Evolutionary conservation across 2,113 vertebrate genomes (phyloP).

Genomic region (Casuarius casuarius): DNA sequence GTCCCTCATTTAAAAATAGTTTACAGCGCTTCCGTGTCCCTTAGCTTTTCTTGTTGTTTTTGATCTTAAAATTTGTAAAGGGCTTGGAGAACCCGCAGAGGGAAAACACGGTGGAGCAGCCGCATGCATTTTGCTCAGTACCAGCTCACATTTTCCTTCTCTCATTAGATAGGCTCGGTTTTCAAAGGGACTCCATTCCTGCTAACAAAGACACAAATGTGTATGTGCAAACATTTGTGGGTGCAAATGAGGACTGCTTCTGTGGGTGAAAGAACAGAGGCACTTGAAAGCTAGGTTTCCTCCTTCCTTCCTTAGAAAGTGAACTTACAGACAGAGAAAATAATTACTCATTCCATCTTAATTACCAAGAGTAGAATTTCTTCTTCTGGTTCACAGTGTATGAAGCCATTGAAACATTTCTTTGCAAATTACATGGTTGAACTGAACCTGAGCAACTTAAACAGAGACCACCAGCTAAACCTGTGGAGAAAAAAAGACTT

Average conservation of each 20-base stretch:
- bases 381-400: background rate
- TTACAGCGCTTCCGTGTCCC: background rate
- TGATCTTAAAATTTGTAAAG: background rate
- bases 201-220: background rate
- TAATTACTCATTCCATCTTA: background rate
- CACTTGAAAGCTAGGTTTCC: background rate
- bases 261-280: accelerated
- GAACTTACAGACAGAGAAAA: background rate
- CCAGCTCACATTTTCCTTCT: background rate
- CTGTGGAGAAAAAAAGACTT: background rate
- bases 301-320: background rate
- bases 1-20: accelerated
- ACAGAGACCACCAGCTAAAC: background rate
- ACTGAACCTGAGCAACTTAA: background rate
- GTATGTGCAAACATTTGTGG: background rate
- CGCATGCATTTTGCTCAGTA: background rate
- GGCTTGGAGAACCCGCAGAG: background rate
- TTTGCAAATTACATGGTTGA: background rate
- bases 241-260: background rate
- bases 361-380: background rate
- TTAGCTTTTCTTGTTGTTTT: accelerated
- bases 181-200: background rate
- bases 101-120: background rate
- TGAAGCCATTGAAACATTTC: background rate
- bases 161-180: background rate